A percentile compares a stretch with the other conserved stretches of the same genome.
These are phyloP conservation scores for Phalacrocorax aristotelis DNA, from an alignment of 2,113 vertebrate species.

Conservation along the genomic window DNA sequence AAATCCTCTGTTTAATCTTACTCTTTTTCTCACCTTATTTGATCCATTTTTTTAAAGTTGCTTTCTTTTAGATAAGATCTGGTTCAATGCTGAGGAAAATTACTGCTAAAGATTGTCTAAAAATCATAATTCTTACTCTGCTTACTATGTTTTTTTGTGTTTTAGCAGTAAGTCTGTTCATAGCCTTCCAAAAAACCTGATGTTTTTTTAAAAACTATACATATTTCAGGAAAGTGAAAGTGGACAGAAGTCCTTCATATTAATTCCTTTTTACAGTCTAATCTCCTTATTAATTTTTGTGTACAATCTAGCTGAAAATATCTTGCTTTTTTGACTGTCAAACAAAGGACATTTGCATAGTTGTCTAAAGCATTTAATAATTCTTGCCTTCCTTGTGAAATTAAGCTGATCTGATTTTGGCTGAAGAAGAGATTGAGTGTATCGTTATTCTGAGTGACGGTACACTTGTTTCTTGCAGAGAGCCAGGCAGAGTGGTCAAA, in stretches of 20 bases:
- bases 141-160: neutral
- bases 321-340: neutral
- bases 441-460: neutral
- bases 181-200: neutral
- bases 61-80: neutral
- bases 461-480: neutral
- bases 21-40: neutral
- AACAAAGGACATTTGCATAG: neutral
- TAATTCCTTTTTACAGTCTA: neutral
- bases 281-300: neutral
- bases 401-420: neutral
- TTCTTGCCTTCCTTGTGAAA: neutral
- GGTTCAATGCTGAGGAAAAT: neutral
- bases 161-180: neutral
- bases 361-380: neutral
- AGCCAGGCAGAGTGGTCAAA: neutral
- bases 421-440: neutral
- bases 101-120: neutral
- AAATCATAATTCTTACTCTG: neutral
- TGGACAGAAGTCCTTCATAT: neutral
- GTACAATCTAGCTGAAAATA: neutral
- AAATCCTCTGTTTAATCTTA: neutral
- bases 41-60: neutral
- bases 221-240: neutral
- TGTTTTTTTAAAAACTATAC: neutral